Evolutionary conservation across 2,113 vertebrate genomes (phyloP), one percentile per base, ranked within the genome.

Genomic region (Nesogale talazaci): DNA sequence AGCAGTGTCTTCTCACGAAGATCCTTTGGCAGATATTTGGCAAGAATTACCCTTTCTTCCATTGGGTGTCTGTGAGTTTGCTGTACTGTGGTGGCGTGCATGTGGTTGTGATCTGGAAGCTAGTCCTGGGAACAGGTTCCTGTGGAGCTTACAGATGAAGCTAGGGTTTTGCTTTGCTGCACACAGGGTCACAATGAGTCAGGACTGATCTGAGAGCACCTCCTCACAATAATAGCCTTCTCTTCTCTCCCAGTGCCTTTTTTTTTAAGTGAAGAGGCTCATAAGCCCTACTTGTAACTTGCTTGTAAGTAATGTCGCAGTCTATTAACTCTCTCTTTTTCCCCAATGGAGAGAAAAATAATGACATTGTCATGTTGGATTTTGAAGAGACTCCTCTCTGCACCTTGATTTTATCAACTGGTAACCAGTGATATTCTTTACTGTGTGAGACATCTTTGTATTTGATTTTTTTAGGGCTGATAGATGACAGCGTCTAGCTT

Each of bases 331-430:
- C 79, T 20, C 9, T 86, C 59, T 87, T 42, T 17, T 86, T 82
- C n/a, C 82, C n/a, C 17, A 11, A 80, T 16, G 63, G 69, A 92
- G 65, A 76, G 42, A 93, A 86, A 81, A 79, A 75, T 42, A 72
- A 86, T 8, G 2, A 52, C 46, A 52, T 52, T 52, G 20, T 52
- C 17, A 5, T 36, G 17, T 85, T 38, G 65, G 36, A 46, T 93
- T 59, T 72, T n/a, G 19, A 10, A 69, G 17, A 3, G 27, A 79
- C 20, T 72, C 72, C 59, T 80, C 27, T 86, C 46, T 59, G 67
- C 10, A 4, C 20, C 46, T 83, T 88, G 27, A 74, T 67, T 81
- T 63, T 42, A 82, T 89, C 56, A 46, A 0, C 23, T 46, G 25
- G 12, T 42, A 81, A 72, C 74, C 22, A 42, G 40, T 17, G 63